phyloP scores from a whole-genome alignment of 2,888 invertebrate genomes.

The Diabrotica balteata region DNA sequence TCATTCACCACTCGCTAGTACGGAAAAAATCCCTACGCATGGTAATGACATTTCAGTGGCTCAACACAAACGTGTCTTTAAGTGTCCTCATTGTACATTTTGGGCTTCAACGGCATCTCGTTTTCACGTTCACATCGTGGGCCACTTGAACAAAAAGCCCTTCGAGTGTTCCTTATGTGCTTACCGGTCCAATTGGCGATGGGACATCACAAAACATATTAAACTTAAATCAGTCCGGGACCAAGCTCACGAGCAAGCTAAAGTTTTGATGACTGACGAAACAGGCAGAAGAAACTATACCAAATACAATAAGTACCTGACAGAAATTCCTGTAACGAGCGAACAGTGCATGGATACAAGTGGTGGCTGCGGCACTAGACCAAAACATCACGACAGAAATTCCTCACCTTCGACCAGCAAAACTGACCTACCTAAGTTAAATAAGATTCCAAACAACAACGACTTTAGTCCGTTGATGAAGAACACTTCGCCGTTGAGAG shows the following conservation, averaged over 20 bases:
- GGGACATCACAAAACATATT: slow-evolving; percentile 97
- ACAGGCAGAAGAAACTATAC: slow-evolving; percentile 90
- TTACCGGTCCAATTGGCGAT: slow-evolving; percentile 94
- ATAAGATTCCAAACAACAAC: slow-evolving; percentile 43
- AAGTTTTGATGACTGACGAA: slow-evolving; percentile 90
- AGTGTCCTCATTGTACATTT: slow-evolving; percentile 91
- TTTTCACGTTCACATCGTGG: slow-evolving; percentile 93
- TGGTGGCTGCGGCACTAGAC: slow-evolving; percentile 58
- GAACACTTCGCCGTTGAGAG: slow-evolving; percentile 50
- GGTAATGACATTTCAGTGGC: slow-evolving; percentile 67
- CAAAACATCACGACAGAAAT: slow-evolving; percentile 50
- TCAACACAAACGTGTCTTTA: slow-evolving; percentile 81
- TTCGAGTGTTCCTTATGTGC: slow-evolving; percentile 95
- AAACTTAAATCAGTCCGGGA: slow-evolving; percentile 87
- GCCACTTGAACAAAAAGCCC: slow-evolving; percentile 90
- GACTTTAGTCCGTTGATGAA: slow-evolving; percentile 52
- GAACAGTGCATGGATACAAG: slow-evolving; percentile 56
- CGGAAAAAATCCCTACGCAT: slow-evolving; percentile 69
- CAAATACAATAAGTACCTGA: slow-evolving; percentile 90
- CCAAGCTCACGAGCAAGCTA: slow-evolving; percentile 79
- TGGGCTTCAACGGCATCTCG: slow-evolving; percentile 93
- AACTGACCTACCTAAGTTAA: slow-evolving; percentile 48
- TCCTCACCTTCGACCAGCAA: slow-evolving; percentile 44
- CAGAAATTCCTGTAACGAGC: slow-evolving; percentile 62
- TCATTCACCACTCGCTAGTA: slow-evolving; percentile 44